Evolutionary conservation across 1,140 invertebrate species (phyloP), one percentile per base, ranked within the genome.

Genomic region (Carcinoscorpius rotundicauda): DNA sequence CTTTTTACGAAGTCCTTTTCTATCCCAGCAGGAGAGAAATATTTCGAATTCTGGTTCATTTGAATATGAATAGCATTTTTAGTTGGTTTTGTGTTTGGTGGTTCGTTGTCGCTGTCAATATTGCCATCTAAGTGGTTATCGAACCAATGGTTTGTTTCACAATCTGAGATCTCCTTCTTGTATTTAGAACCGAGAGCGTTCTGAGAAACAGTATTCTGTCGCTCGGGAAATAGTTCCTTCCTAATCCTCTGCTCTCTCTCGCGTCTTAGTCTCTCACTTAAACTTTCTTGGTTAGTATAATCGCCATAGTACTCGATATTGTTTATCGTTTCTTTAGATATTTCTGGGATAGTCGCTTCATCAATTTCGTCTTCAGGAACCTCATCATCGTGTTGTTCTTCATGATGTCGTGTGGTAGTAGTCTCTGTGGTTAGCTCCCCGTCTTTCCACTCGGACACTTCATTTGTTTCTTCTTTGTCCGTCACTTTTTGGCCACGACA

Each of bases 61-160:
- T 29, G 29, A 29, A 29, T 29, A 29, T 29, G 6, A 6, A 55
- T 55, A 6, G 11, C 59, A 9, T 11, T 49, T 49, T 60, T 48
- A 10, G 59, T 49, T 5, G 29, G n/a, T 60, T 50, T 49, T 60
- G 49, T 10, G 4, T 10, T 4, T 29, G 29, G 29, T 29, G 29
- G 11, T 5, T 5, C 11, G 10, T 9, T 4, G 49, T 60, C 49
- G 29, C 29, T 49, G 10, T 60, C 29, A 9, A 4, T 57, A 91
- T 75, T 89, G 74, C 88, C 90, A 55, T 90, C 90, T 72, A 93
- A 93, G 73, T 93, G 91, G 71, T 86, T 86, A 68, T 93, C 89
- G 9, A 92, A 78, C 89, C 88, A 96, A 76, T 87, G 91, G 69
- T 85, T 88, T 0, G 88, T 95, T 55, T 55, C 81, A 89, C 91